Conservation (phyloP, 2,113 vertebrate genomes). For the Perca flavescens region DNA sequence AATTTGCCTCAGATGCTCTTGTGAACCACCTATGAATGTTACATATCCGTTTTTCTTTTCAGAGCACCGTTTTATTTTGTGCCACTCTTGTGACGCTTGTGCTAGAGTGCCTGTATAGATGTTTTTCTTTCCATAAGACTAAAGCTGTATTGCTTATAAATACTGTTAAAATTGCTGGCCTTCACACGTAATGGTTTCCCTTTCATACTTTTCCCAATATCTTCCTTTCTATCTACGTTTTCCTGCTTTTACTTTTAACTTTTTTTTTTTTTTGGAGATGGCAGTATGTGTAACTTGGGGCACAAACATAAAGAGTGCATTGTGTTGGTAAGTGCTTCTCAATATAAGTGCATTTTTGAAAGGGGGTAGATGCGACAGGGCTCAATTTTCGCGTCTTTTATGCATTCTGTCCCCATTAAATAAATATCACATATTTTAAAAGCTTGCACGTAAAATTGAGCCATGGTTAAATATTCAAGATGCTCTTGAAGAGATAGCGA, state of each 20-base stretch:
- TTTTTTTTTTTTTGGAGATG: constrained; percentile 17
- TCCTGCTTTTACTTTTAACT: constrained; percentile 6
- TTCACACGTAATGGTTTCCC: constrained; percentile 28
- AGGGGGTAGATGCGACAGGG: constrained; percentile 65
- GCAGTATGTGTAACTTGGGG: constrained; percentile 44
- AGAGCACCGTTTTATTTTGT: constrained; percentile 29
- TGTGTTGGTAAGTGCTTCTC: constrained; percentile 72
- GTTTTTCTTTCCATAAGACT: constrained; percentile 23
- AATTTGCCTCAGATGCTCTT: constrained; percentile 55
- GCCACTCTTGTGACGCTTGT: constrained; percentile 9
- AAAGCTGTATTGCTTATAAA: constrained; percentile 12
- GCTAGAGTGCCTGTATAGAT: constrained; percentile 10
- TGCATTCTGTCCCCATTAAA: constrained; percentile 85
- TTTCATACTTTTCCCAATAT: constrained; percentile 22
- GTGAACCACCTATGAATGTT: constrained; percentile 46
- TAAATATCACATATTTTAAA: constrained; percentile 85
- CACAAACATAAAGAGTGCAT: constrained; percentile 59
- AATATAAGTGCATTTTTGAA: constrained; percentile 69
- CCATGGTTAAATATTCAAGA: constrained; percentile 80
- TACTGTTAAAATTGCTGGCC: constrained; percentile 18
- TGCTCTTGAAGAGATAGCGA: constrained; percentile 68
- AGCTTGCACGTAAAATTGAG: constrained; percentile 79
- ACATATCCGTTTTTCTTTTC: constrained; percentile 38
- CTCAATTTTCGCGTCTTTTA: constrained; percentile 71
- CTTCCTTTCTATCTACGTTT: constrained; percentile 34